Base-by-base conservation (phyloP, 2,113 vertebrate genomes). In the Osmerus mordax region DNA sequence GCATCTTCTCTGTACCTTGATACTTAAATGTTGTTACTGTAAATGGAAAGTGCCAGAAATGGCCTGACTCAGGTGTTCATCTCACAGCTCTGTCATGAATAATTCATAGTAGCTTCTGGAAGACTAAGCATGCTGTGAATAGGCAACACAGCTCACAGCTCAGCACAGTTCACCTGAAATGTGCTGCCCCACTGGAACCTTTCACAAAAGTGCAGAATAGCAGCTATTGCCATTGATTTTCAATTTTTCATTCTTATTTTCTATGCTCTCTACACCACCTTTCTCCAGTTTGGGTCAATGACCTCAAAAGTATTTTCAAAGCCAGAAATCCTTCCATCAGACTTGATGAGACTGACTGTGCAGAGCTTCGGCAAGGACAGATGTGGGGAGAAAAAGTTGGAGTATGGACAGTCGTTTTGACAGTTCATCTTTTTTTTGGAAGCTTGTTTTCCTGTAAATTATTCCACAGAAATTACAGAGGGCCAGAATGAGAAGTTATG, bases 401-500 rank as follows among this genome's bases (percentile, higher is more conserved):
- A 77, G 71, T 79, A 79, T 72, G 56, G 59, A 84, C 84, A 84
- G 82, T 79, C 77, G 76, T 77, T 84, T 86, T 56, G 71, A 75
- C 66, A 72, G 70, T 87, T 85, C 77, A 64, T 72, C 65, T 77
- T 84, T 71, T 84, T 81, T 81, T 63, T 76, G 78, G 71, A 78
- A 65, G 62, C 76, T 88, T 89, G 83, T 91, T 89, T 88, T 87
- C 79, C 81, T 89, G 77, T 78, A 83, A 88, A 81, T 81, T 79
- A 78, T 78, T 78, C 83, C 54, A 56, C 63, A 79, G 77, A 88
- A 90, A 91, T 89, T 84, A 89, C 81, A 89, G 87, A 84, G 80
- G 83, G 70, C 81, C 72, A 82, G 90, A 91, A 92, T 91, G 85
- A 91, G 90, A 89, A 86, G 90, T 90, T 91, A 86, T 88, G 89